Conservation (phyloP, 2,888 invertebrate genomes). For the Hirtodrosophila confusa region DNA sequence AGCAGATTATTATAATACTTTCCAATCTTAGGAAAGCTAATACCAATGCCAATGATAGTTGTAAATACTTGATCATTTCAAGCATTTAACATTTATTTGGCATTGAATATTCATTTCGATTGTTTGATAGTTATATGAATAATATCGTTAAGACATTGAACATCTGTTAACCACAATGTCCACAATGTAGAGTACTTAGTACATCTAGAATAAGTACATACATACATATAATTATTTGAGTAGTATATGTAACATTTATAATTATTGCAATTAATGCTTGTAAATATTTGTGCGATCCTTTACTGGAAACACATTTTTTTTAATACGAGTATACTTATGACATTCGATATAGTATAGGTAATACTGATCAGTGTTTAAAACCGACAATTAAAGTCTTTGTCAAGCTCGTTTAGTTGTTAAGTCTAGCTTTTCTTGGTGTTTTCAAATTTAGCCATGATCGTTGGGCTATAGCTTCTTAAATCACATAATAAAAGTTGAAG, state of each 20-base stretch:
- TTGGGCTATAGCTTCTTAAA: slow-evolving; percentile 1
- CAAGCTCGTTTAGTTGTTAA: slow-evolving; percentile 44
- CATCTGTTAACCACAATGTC: slow-evolving; percentile 10
- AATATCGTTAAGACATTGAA: slow-evolving; percentile 31
- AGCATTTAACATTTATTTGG: slow-evolving; percentile 9
- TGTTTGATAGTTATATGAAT: slow-evolving; percentile 11
- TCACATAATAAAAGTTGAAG: slow-evolving; percentile 15
- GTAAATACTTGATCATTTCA: not conserved
- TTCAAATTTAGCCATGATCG: not conserved
- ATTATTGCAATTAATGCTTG: slow-evolving; percentile 11
- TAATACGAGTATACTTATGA: too few species aligned
- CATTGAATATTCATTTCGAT: slow-evolving; percentile 11
- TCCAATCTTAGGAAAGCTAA: not conserved
- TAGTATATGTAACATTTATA: slow-evolving; percentile 1
- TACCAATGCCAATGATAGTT: not conserved
- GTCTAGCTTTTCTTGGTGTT: slow-evolving; percentile 11
- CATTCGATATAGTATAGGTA: slow-evolving; percentile 6
- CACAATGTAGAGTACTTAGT: slow-evolving; percentile 9
- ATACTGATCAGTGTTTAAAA: slow-evolving; percentile 16
- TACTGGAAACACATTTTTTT: not conserved
- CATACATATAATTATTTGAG: not conserved
- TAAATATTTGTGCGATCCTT: slow-evolving; percentile 11
- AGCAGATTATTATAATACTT: not conserved
- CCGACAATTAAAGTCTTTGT: slow-evolving; percentile 42
- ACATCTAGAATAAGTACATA: slow-evolving; percentile 16